These are phyloP conservation scores for Lates calcarifer DNA, from an alignment of 2,113 vertebrate genomes.

Conservation along the genomic window DNA sequence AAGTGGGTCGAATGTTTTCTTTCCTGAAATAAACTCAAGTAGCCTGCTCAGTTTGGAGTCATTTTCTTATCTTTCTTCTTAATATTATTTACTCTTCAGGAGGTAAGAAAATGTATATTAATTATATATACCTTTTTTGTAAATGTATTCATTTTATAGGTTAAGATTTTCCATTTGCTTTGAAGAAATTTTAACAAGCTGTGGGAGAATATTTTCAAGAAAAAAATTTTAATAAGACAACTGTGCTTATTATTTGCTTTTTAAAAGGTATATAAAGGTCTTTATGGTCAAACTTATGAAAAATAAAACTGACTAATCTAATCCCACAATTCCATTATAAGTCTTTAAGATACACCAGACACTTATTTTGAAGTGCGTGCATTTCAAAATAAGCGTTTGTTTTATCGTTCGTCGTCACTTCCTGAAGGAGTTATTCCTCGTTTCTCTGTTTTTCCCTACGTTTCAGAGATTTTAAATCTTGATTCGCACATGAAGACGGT, in stretches of 20 bases:
- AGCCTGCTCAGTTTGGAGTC: not conserved
- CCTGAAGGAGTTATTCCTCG: not conserved
- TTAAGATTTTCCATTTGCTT: not conserved
- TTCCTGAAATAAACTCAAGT: slow-evolving; percentile 64
- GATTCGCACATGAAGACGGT: not conserved
- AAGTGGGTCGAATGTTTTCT: not conserved
- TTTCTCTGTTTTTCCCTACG: too few species aligned
- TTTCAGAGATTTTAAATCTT: not conserved
- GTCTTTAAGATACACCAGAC: too few species aligned
- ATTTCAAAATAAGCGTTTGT: too few species aligned
- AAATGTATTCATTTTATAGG: too few species aligned
- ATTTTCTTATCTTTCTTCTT: not conserved
- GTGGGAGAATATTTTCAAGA: not conserved
- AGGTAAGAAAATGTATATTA: not conserved
- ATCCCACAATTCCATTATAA: not conserved
- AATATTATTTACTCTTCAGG: not conserved
- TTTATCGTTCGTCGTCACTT: not conserved
- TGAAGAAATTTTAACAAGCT: not conserved
- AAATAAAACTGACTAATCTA: not conserved
- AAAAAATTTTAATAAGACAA: too few species aligned
- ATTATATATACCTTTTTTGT: not conserved
- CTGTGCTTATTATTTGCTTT: not conserved
- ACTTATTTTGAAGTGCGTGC: slow-evolving; percentile 23
- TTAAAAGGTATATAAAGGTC: too few species aligned
- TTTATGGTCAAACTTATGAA: too few species aligned